phyloP scores from a whole-genome alignment of 2,888 invertebrate genomes.

The Eupithecia subumbrata region DNA sequence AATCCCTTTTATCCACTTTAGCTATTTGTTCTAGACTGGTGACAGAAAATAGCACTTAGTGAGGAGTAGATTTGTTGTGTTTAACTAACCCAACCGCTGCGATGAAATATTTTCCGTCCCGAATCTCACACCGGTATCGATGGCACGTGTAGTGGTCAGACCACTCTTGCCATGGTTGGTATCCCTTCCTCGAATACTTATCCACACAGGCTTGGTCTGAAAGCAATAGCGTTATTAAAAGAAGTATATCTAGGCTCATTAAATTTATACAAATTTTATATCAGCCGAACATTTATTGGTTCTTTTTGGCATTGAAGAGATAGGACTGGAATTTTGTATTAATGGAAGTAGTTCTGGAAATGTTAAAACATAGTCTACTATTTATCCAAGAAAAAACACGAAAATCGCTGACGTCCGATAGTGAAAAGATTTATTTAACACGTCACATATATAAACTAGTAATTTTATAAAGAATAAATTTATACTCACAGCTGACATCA shows the following conservation, averaged over 20 bases:
- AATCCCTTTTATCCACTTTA: not conserved
- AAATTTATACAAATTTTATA: not conserved
- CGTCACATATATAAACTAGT: no score
- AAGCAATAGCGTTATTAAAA: slow-evolving; percentile 22
- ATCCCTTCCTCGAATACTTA: slow-evolving; percentile 81
- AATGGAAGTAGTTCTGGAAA: not conserved
- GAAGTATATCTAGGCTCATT: not conserved
- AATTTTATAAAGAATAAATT: not conserved
- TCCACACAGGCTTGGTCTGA: slow-evolving; percentile 80
- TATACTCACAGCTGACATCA: slow-evolving; percentile 76
- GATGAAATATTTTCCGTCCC: slow-evolving; percentile 80
- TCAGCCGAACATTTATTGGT: not conserved
- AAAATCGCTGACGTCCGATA: no score
- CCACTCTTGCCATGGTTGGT: slow-evolving; percentile 82
- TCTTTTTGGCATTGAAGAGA: not conserved
- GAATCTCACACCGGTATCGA: slow-evolving; percentile 76
- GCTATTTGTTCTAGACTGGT: not conserved
- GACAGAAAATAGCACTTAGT: no score
- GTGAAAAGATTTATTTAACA: no score
- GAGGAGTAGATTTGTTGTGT: not conserved
- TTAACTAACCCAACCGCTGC: slow-evolving; percentile 74
- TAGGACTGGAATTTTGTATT: not conserved
- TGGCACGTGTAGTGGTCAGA: slow-evolving; percentile 81
- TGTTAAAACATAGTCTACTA: not conserved
- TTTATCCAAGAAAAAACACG: not conserved